A percentile compares a stretch with the other conserved stretches of the same genome.
Evolutionary conservation across 2,888 invertebrate species (phyloP).

Genomic region (Autographa pulchrina): DNA sequence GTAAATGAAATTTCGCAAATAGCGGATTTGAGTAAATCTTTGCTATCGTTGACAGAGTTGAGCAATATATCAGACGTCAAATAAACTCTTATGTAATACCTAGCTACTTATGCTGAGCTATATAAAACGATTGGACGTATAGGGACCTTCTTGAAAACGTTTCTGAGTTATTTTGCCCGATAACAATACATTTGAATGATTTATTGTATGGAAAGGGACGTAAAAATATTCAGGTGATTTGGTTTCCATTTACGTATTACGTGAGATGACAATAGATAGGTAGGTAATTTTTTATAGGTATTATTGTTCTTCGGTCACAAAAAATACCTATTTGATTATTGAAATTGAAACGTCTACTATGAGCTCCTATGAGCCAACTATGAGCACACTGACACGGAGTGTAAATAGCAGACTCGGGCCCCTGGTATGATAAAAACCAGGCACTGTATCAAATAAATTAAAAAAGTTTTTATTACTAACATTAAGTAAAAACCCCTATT

Average conservation of each 20-base stretch:
- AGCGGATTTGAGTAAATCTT: constrained; percentile 33
- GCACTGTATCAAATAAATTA: no score
- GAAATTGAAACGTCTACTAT: no score
- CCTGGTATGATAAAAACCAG: no score
- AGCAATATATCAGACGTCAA: constrained; percentile 39
- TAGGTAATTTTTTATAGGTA: background rate
- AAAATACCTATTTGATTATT: background rate
- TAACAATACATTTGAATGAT: background rate
- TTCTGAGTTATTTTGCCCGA: constrained; percentile 12
- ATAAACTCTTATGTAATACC: constrained; percentile 41
- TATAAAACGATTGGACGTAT: constrained; percentile 32
- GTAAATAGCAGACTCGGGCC: no score
- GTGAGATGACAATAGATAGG: background rate
- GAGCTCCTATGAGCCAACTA: no score
- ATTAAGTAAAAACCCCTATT: no score
- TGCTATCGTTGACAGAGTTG: constrained; percentile 26
- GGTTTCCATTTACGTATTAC: background rate
- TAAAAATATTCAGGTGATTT: constrained; percentile 5
- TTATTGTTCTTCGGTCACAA: background rate
- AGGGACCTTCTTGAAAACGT: constrained; percentile 13
- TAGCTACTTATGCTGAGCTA: constrained; percentile 38
- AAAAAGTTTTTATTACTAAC: no score
- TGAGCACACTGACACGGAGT: no score
- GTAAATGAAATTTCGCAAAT: constrained; percentile 26
- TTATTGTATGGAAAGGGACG: constrained; percentile 5